Evolutionary conservation across 2,888 invertebrate genomes (phyloP), one percentile per base, ranked within the genome.

Genomic region (Zhuqinia jingwanae): DNA sequence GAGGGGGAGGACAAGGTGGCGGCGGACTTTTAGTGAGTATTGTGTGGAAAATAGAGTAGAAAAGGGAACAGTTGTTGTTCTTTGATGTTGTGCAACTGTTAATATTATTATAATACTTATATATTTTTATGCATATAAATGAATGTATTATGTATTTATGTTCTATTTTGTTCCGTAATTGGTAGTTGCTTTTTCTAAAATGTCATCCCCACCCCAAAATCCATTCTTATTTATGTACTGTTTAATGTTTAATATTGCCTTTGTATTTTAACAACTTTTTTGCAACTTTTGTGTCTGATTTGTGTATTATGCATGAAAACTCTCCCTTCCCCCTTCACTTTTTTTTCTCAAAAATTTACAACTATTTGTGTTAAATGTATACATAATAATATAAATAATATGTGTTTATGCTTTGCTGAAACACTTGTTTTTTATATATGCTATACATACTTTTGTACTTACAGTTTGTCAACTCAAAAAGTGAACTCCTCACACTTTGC

Each of bases 241-340:
- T n/a, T n/a, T n/a, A 56, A 81, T 81, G 76, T 56, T 58, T 77
- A 60, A 20, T 58, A 73, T 73, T 81, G 27, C 73, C 25, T 73
- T 81, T 81, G 60, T 81, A 81, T 73, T 73, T 73, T 81, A 73
- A 81, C 47, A 47, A 50, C 60, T 81, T 53, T n/a, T n/a, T 70
- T 56, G 36, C 70, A 70, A 56, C 80, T 58, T 73, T 81, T 47
- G 36, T n/a, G n/a, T n/a, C 76, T n/a, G n/a, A n/a, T n/a, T n/a
- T n/a, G n/a, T 27, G 27, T 50, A 42, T 8, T 42, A 63, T 42
- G 20, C 30, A n/a, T n/a, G 17, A 10, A 8, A n/a, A 30, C 30
- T 68, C 42, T 20, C n/a, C 42, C 60, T 58, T 17, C 13, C 20
- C 15, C 75, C 30, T 30, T 3, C 20, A n/a, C 15, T n/a, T n/a